Percentiles rank a stretch among this genome's conserved stretches.
phyloP scores from a whole-genome alignment of 2,113 vertebrate species.

The Vireo altiloquus region DNA sequence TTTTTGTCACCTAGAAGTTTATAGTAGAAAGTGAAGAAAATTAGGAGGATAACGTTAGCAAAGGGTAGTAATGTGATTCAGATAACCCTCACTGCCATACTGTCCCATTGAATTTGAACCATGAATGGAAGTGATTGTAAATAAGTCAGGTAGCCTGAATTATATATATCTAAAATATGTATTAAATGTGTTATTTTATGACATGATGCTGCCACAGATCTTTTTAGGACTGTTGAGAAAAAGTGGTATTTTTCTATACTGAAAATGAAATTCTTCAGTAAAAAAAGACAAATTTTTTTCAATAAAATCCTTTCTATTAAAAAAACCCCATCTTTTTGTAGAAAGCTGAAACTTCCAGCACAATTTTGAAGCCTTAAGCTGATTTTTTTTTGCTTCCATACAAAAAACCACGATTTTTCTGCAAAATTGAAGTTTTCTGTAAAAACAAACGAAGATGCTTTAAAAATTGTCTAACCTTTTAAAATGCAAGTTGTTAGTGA shows the following conservation, averaged over 20 bases:
- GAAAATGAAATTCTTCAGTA: background rate
- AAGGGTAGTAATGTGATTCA: background rate
- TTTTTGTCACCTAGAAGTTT: background rate
- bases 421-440: background rate
- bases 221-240: background rate
- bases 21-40: background rate
- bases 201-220: background rate
- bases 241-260: background rate
- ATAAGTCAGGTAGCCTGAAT: background rate
- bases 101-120: background rate
- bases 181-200: background rate
- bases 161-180: background rate
- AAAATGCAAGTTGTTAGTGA: background rate
- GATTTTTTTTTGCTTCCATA: background rate
- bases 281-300: background rate
- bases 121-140: background rate
- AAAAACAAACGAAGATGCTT: background rate
- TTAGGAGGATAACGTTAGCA: background rate
- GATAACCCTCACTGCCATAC: background rate
- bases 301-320: background rate
- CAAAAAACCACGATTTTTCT: background rate
- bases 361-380: background rate
- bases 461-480: background rate
- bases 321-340: background rate
- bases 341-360: background rate